Base-by-base conservation (phyloP, 2,888 invertebrate genomes). In the Galeruca laticollis region DNA sequence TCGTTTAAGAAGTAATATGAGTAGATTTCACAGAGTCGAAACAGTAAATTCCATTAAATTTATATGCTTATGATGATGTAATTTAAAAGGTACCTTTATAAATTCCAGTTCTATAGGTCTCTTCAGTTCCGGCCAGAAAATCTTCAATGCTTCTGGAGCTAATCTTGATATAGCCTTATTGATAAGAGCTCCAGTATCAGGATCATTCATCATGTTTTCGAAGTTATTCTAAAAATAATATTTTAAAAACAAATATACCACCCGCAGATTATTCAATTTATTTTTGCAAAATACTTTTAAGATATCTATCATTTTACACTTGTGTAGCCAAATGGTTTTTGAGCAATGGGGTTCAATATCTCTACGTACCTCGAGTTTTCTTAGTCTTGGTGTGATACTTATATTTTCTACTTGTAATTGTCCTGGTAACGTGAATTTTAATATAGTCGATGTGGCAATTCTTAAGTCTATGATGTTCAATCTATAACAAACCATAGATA, bases 61-160 rank as follows among this genome's bases (percentile, higher is more conserved):
- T n/a, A n/a, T n/a, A n/a, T n/a, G n/a, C n/a, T n/a, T n/a, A n/a
- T n/a, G n/a, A n/a, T n/a, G n/a, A n/a, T 59, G 18, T 5, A 31
- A 31, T 33, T 31, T 37, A n/a, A 26, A 40, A 40, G 11, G 15
- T 80, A 86, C 86, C 64, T 81, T 78, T 69, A 80, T 82, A 13
- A 85, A 75, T 77, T 84, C 82, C 71, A 80, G 76, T 51, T 84
- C 81, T 21, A 86, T 79, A 13, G 83, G 82, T 15, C 81, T 80
- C 73, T 83, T 84, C 13, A 86, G 78, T 74, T 85, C 84, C 1
- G 85, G 85, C 86, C 86, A 86, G n/a, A 86, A 74, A 60, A 83
- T 83, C 60, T 84, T 83, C 35, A 86, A 72, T 33, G 83, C 85
- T 76, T 84, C 83, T 26, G 86, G 86, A 15, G 84, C 84, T 71